Base-by-base conservation (phyloP, 2,797 vertebrate genomes). In the Acrossocheilus fasciatus region DNA sequence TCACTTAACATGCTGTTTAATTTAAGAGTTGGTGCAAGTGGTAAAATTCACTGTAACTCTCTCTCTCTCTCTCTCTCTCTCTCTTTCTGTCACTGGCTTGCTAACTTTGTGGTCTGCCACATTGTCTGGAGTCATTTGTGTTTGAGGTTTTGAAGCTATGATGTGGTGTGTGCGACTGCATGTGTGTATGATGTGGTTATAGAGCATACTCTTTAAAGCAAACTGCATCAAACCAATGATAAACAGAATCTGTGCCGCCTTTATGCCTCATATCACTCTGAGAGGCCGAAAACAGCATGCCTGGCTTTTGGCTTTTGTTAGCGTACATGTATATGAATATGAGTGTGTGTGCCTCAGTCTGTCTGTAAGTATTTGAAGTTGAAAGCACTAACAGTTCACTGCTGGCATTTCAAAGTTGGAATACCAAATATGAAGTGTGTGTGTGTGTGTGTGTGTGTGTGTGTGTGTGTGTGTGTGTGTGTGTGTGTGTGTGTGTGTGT, bases 231-330 rank as follows among this genome's bases (percentile, higher is more conserved):
- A 74, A 62, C 45, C 70, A 62, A 76, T 43, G 84, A 82, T 87
- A 85, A 87, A 83, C 87, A 87, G 83, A 84, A 76, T 75, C 23
- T 39, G 68, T 86, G 76, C 52, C 6, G 39, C 77, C 39, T 57
- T 34, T 73, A 34, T 81, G 84, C 52, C 41, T 79, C 62, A 36
- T 23, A 78, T 84, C 74, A 78, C 36, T 8, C 69, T 18, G 23
- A 85, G 79, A 85, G 80, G 72, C 43, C 82, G 72, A 66, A 78
- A 86, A 73, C 39, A 85, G 68, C 17, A 0, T 18, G 39, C 10
- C 64, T 54, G 89, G 88, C 91, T 91, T 91, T 76, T 26, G 62
- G 84, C 80, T 85, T 81, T 89, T 84, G 84, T 77, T 90, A 87
- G 82, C 82, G 47, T 87, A 78, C 81, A 57, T 86, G 80, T 87